These are phyloP conservation scores for Ancistrus triradiatus DNA, from an alignment of 2,113 vertebrate species.

Conservation along the genomic window DNA sequence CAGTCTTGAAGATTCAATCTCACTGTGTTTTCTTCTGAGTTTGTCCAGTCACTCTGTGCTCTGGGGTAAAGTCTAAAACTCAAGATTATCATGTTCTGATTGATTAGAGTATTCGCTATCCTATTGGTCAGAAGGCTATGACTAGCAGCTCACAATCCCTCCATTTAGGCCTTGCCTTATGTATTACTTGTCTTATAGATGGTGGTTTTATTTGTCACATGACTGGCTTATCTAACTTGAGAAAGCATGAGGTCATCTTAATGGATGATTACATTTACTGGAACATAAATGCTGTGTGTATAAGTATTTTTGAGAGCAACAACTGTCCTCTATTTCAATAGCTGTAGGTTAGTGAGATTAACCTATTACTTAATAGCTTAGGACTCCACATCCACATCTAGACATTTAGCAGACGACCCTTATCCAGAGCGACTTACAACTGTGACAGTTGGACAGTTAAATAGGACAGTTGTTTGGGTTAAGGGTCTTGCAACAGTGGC, in stretches of 20 bases:
- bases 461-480: too few species aligned
- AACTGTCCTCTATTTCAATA: too few species aligned
- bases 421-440: too few species aligned
- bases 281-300: too few species aligned
- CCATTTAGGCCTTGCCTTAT: neutral
- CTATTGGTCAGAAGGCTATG: conserved; percentile 19
- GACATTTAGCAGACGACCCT: too few species aligned
- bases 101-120: neutral
- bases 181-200: neutral
- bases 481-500: too few species aligned
- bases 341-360: too few species aligned
- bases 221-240: conserved; percentile 3
- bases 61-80: conserved; percentile 39
- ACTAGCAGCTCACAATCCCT: neutral
- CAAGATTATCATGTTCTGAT: conserved; percentile 23
- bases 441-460: too few species aligned
- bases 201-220: neutral
- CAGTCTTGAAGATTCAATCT: neutral
- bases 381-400: too few species aligned
- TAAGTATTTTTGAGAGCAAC: too few species aligned
- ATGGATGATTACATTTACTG: neutral
- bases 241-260: conserved; percentile 1
- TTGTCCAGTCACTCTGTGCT: conserved; percentile 11
- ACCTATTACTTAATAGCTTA: too few species aligned
- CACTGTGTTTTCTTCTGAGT: neutral